Base-by-base conservation (phyloP, 1,140 invertebrate genomes). In the Apis mellifera region DNA sequence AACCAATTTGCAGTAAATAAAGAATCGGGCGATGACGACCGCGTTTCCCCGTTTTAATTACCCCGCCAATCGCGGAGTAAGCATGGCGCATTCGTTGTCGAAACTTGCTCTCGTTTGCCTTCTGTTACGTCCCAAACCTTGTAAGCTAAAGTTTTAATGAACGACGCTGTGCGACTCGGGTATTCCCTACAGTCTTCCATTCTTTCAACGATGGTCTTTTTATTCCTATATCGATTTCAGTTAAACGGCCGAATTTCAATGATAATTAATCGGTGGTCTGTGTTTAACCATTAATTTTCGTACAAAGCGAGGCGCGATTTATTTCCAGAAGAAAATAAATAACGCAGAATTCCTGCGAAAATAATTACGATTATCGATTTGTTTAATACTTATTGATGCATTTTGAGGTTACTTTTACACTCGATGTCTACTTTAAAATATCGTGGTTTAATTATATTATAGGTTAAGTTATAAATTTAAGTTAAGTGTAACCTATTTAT, bases 71-170 rank as follows among this genome's bases (percentile, higher is more conserved):
- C 54, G 50, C 26, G 13, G 62, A 65, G 32, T 59, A 73, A 73
- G 13, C 50, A 54, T 26, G 42, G 11, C 19, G 42, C 65, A 15
- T 26, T 62, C 57, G 21, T 8, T 32, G 74, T 76, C 60, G 74
- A 65, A 76, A 65, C 60, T 76, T 76, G 74, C 50, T 65, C 17
- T n/a, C 50, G 60, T 65, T 32, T 65, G 23, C 48, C 13, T n/a
- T 55, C 26, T 65, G 26, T 76, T 76, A 50, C 50, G 26, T 65
- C 23, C 19, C 5, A 13, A 52, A 26, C 48, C 12, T 32, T 13
- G 21, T 23, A 19, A 54, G 15, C 12, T 65, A n/a, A 76, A 76
- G 60, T 76, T 76, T 76, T 76, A 76, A 76, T 54, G 74, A 76
- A 65, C 74, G 62, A 32, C 54, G 54, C 57, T 21, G 4, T 62